Evolutionary conservation across 2,888 invertebrate genomes (phyloP).

Genomic region (Lithodes maja): DNA sequence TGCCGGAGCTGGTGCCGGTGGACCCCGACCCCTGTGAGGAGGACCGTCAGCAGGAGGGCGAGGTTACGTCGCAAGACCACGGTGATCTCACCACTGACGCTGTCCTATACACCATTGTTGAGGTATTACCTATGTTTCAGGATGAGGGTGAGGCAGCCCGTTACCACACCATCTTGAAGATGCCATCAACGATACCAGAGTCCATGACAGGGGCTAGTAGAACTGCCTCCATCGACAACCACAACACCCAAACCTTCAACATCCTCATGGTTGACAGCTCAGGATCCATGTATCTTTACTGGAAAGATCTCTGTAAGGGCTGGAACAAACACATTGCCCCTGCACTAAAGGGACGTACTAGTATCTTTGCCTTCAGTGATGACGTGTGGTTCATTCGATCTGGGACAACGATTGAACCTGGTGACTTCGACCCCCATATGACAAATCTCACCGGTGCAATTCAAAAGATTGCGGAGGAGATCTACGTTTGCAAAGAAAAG

Average conservation of each 20-base stretch:
- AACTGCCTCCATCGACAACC: too few species aligned
- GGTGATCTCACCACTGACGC: background rate
- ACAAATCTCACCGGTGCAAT: slow-evolving; percentile 40
- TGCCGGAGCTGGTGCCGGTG: background rate
- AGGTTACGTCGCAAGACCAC: background rate
- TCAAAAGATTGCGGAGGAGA: slow-evolving; percentile 18
- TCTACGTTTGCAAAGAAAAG: slow-evolving; percentile 26
- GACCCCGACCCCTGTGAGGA: background rate
- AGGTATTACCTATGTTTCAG: too few species aligned
- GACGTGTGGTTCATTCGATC: too few species aligned
- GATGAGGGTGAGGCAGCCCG: too few species aligned
- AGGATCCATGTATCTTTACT: background rate
- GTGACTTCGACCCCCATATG: background rate
- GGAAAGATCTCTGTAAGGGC: background rate
- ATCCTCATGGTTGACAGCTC: slow-evolving; percentile 52
- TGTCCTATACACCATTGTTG: too few species aligned
- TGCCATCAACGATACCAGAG: too few species aligned
- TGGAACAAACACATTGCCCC: slow-evolving; percentile 3
- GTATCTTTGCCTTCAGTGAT: slow-evolving; percentile 39
- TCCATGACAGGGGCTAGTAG: too few species aligned
- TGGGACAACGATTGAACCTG: too few species aligned
- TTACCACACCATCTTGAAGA: too few species aligned
- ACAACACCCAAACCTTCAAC: slow-evolving; percentile 11
- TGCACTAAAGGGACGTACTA: slow-evolving; percentile 35
- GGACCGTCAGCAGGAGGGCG: background rate